phyloP scores from a whole-genome alignment of 2,113 vertebrate species.

The Antechinus flavipes region DNA sequence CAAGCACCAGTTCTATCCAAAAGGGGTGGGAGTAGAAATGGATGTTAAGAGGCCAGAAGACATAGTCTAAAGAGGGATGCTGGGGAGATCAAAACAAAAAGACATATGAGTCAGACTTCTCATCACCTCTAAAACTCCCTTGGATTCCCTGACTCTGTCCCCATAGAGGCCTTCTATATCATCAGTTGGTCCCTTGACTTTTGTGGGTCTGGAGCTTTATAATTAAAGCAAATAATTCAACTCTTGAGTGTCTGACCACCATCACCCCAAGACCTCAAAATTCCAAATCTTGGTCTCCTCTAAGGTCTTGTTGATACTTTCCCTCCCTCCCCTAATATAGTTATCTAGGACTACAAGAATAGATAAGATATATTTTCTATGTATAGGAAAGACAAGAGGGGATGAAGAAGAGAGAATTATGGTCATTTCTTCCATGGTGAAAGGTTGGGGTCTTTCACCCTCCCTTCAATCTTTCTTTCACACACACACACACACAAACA shows the following conservation, averaged over 20 bases:
- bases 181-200: background rate
- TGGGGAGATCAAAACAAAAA: slow-evolving; percentile 52
- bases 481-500: background rate
- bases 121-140: background rate
- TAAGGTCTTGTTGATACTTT: background rate
- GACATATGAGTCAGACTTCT: background rate
- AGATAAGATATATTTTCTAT: background rate
- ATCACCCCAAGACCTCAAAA: background rate
- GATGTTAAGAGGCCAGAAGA: background rate
- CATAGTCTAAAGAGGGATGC: slow-evolving; percentile 3
- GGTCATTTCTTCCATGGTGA: background rate
- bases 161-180: background rate
- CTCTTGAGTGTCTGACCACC: background rate
- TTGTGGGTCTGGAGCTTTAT: background rate
- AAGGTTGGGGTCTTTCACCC: slow-evolving; percentile 6
- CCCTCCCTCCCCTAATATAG: background rate
- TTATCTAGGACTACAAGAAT: slow-evolving; percentile 41
- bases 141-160: background rate
- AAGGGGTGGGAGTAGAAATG: slow-evolving; percentile 3
- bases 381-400: background rate
- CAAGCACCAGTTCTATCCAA: slow-evolving; percentile 32
- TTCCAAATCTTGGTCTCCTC: background rate
- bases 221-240: background rate
- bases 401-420: slow-evolving; percentile 33
- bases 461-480: background rate